phyloP scores from a whole-genome alignment of 2,797 vertebrate species.

The Australoheros facetus region DNA sequence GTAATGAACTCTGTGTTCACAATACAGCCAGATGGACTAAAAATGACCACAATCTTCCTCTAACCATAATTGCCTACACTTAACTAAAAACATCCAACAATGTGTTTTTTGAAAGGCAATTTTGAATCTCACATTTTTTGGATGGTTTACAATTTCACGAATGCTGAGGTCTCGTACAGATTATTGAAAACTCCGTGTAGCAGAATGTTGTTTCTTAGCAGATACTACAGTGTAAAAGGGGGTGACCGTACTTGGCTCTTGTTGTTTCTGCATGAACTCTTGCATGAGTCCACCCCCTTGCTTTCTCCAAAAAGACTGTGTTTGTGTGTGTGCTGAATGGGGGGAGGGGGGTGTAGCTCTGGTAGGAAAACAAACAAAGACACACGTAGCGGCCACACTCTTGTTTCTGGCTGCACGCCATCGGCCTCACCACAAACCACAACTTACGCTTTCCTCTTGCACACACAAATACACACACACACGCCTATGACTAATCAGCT shows the following conservation, averaged over 20 bases:
- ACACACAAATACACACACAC: constrained; percentile 15
- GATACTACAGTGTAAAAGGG: constrained; percentile 8
- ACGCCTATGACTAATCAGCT: constrained; percentile 50
- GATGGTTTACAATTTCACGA: neutral
- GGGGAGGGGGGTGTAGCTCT: constrained; percentile 11
- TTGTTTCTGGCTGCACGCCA: constrained; percentile 76
- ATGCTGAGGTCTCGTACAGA: neutral
- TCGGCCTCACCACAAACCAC: constrained; percentile 70
- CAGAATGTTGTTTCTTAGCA: constrained; percentile 22
- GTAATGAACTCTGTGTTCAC: too few relatives aligned
- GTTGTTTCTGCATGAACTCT: constrained; percentile 52
- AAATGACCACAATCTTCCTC: too few relatives aligned
- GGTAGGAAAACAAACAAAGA: constrained; percentile 81
- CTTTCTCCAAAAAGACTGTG: constrained; percentile 57
- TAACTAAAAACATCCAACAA: neutral
- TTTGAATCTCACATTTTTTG: too few relatives aligned
- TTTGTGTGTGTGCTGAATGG: neutral
- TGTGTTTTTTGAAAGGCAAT: neutral
- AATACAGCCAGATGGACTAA: too few relatives aligned
- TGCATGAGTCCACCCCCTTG: constrained; percentile 61
- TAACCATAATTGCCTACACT: too few relatives aligned
- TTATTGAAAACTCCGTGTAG: neutral
- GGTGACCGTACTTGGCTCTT: constrained; percentile 56
- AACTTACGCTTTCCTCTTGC: constrained; percentile 45
- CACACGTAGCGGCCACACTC: constrained; percentile 76